A percentile compares a stretch with the other conserved stretches of the same genome.
Conservation (phyloP, 2,113 vertebrate species). For the Sapajus apella region DNA sequence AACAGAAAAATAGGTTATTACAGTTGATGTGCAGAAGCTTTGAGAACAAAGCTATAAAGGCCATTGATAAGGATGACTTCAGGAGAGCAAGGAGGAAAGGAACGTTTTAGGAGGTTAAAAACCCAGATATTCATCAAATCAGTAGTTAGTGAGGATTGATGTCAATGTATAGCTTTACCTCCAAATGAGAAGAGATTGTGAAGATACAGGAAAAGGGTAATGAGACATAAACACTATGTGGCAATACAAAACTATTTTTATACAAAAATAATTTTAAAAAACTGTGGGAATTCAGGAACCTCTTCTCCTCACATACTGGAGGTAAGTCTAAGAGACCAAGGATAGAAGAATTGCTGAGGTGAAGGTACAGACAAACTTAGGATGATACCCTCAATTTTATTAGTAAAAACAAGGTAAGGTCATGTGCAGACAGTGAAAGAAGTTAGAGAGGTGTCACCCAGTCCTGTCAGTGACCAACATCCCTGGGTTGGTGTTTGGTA, state of each 20-base stretch:
- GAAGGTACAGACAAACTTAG: background rate
- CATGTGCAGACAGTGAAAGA: background rate
- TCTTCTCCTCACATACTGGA: background rate
- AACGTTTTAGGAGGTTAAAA: background rate
- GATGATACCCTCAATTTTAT: background rate
- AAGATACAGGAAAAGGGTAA: background rate
- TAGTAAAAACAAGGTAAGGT: background rate
- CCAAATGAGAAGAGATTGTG: background rate
- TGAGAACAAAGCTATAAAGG: background rate
- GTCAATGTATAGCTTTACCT: background rate
- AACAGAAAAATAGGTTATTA: background rate
- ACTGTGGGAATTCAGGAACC: background rate
- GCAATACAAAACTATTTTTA: background rate
- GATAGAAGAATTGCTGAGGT: background rate
- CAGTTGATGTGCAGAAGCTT: background rate
- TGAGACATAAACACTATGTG: too few relatives aligned
- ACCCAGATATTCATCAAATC: background rate
- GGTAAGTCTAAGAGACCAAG: background rate
- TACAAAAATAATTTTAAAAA: background rate
- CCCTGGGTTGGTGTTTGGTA: background rate
- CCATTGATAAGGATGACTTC: background rate
- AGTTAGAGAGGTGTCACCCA: background rate
- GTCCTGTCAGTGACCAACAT: background rate
- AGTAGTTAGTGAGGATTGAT: background rate
- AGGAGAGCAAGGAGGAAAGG: background rate